A percentile compares a stretch with the other conserved stretches of the same genome.
Evolutionary conservation across 1,140 invertebrate genomes (phyloP).

Genomic region (Ostrea denselamellosa): DNA sequence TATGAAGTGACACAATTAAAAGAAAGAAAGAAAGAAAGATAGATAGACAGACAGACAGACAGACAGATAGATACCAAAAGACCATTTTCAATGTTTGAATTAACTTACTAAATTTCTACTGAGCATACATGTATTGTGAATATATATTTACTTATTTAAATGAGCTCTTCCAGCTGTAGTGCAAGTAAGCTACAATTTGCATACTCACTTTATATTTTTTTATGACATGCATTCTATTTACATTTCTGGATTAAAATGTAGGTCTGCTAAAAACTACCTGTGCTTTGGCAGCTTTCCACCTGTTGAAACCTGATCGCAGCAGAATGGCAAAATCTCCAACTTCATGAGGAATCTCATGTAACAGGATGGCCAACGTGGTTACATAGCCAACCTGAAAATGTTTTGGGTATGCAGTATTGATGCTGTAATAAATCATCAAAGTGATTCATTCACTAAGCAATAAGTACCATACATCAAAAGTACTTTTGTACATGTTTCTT

Average conservation of each 20-base stretch:
- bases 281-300: constrained; percentile 95
- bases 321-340: constrained; percentile 98
- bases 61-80: too few species aligned
- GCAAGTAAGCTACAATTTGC: not conserved
- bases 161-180: not conserved
- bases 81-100: not conserved
- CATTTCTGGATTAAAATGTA: too few species aligned
- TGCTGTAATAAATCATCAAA: too few species aligned
- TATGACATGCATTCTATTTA: too few species aligned
- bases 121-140: not conserved
- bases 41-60: too few species aligned
- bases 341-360: constrained; percentile 99
- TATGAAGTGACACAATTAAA: too few species aligned
- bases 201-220: not conserved
- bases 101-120: not conserved
- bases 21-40: too few species aligned
- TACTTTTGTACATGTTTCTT: too few species aligned
- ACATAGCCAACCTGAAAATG: constrained; percentile 87
- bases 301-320: constrained; percentile 90
- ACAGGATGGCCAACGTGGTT: constrained; percentile 95
- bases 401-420: not conserved
- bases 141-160: not conserved
- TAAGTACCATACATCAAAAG: too few species aligned
- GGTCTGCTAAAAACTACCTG: constrained; percentile 80
- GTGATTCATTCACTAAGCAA: too few species aligned